Percentiles rank a stretch among this genome's conserved stretches.
These are phyloP conservation scores for Noctilio leporinus DNA, from an alignment of 2,113 vertebrate genomes.

Conservation along the genomic window DNA sequence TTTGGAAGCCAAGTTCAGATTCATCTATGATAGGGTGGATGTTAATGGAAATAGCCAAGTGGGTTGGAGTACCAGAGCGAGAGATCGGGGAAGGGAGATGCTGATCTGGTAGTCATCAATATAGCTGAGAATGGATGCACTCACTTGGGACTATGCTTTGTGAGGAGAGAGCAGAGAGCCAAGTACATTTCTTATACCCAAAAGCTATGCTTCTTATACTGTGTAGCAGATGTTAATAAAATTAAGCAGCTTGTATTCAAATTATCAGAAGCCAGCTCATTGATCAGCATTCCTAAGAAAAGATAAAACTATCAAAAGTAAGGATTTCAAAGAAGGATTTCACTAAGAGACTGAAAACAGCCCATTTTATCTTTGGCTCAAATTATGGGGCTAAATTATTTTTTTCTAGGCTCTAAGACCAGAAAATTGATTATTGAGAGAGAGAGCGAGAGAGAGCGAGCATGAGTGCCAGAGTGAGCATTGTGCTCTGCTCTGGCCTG, in stretches of 20 bases:
- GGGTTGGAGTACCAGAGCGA: background rate
- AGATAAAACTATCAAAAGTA: conserved; percentile 1
- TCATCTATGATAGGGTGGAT: background rate
- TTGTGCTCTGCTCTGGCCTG: no score
- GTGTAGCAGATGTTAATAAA: conserved; percentile 59
- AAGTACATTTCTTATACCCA: conserved; percentile 10
- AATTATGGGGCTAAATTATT: background rate
- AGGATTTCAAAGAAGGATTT: conserved; percentile 25
- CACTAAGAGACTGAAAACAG: conserved; percentile 6
- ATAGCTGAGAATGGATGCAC: background rate
- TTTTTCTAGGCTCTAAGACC: conserved; percentile 19
- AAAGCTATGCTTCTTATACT: background rate
- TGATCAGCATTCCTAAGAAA: conserved; percentile 29
- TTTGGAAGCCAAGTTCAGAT: conserved; percentile 12
- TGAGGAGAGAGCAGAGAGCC: background rate
- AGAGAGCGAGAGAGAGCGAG: background rate
- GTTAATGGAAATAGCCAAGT: background rate
- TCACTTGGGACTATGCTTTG: background rate
- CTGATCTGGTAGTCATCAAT: background rate
- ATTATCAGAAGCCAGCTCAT: conserved; percentile 20
- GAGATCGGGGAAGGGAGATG: background rate
- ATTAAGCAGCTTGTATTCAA: conserved; percentile 48
- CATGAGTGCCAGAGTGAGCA: no score
- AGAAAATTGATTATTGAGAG: background rate
- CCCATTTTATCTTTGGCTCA: background rate